Percentiles rank a stretch among this genome's conserved stretches.
These are phyloP conservation scores for Azorinus chamasolen DNA, from an alignment of 2,888 invertebrate species.

Conservation along the genomic window DNA sequence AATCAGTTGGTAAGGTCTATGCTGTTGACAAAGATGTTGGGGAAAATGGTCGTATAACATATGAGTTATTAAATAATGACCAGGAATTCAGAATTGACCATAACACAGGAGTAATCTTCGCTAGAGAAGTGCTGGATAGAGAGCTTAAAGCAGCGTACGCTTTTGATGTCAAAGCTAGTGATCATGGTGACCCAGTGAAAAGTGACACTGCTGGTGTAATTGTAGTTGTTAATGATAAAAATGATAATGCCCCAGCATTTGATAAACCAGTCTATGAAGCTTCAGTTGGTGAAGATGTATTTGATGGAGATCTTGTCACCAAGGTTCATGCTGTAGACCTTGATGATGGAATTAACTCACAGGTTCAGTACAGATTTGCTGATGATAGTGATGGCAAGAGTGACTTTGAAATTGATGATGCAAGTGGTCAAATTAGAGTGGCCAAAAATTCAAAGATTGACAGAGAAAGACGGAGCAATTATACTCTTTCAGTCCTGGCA, in stretches of 20 bases:
- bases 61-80: slow-evolving; percentile 85
- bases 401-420: slow-evolving; percentile 96
- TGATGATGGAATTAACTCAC: slow-evolving; percentile 95
- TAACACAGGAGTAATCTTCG: slow-evolving; percentile 96
- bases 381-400: slow-evolving; percentile 90
- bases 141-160: slow-evolving; percentile 93
- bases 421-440: slow-evolving; percentile 96
- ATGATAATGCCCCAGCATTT: slow-evolving; percentile 98
- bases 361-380: slow-evolving; percentile 90
- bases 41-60: slow-evolving; percentile 92
- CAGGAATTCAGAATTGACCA: slow-evolving; percentile 94
- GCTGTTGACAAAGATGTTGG: slow-evolving; percentile 98
- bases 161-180: slow-evolving; percentile 95
- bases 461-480: slow-evolving; percentile 94
- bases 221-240: slow-evolving; percentile 94
- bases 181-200: slow-evolving; percentile 96
- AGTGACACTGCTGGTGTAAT: slow-evolving; percentile 98
- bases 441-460: slow-evolving; percentile 95
- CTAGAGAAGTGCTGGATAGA: slow-evolving; percentile 94
- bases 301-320: slow-evolving; percentile 95
- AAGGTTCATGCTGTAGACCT: slow-evolving; percentile 96
- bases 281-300: slow-evolving; percentile 95
- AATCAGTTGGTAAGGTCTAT: slow-evolving; percentile 95
- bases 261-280: slow-evolving; percentile 93
- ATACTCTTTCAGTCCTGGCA: slow-evolving; percentile 94